phyloP scores from a whole-genome alignment of 92 coral and sea anemone genomes.

The Phenganax subtilis region DNA sequence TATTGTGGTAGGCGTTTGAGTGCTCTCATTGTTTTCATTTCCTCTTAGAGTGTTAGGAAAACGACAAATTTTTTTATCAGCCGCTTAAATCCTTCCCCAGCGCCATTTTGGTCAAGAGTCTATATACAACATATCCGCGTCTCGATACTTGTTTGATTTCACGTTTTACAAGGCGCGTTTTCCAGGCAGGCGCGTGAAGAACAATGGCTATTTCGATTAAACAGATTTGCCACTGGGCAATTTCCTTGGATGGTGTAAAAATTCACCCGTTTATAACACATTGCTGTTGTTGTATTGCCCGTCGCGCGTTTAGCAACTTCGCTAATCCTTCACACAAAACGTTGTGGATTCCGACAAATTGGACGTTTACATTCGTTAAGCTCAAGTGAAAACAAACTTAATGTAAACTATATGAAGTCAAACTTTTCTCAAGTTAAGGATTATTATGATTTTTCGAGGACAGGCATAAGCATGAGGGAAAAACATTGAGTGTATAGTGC shows the following conservation, averaged over 20 bases:
- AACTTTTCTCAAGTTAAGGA: background rate
- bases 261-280: slow-evolving; percentile 39
- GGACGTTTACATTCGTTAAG: slow-evolving; percentile 27
- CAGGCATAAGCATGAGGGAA: too few relatives aligned
- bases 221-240: slow-evolving; percentile 22
- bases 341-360: slow-evolving; percentile 13
- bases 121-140: background rate
- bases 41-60: slow-evolving; percentile 1
- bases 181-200: slow-evolving; percentile 5
- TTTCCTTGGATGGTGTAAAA: slow-evolving; percentile 42
- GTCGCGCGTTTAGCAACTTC: slow-evolving; percentile 36
- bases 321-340: slow-evolving; percentile 36
- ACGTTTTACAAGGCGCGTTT: background rate
- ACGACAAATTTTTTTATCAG: background rate
- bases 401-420: background rate
- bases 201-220: slow-evolving; percentile 7
- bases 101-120: slow-evolving; percentile 1
- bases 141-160: slow-evolving; percentile 9
- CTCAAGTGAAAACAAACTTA: slow-evolving; percentile 2
- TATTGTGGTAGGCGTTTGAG: background rate
- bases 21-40: slow-evolving; percentile 15
- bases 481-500: too few relatives aligned
- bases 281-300: slow-evolving; percentile 35
- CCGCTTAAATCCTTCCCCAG: background rate
- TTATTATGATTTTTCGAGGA: background rate